Conservation (phyloP, 2,113 vertebrate genomes). For the Centropristis striata region DNA sequence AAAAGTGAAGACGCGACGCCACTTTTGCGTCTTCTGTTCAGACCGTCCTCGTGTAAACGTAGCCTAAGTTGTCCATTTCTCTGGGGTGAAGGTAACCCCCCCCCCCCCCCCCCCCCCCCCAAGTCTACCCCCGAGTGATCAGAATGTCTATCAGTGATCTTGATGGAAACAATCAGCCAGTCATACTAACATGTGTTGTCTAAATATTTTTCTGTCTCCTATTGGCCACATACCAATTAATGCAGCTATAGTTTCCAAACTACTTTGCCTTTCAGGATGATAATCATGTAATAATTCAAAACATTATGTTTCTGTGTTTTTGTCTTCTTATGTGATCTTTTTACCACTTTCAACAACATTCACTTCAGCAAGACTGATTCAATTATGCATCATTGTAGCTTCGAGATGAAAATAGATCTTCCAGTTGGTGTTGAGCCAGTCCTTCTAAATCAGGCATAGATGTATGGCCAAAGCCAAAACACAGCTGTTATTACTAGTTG, state of each 20-base stretch:
- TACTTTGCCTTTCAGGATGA: background rate
- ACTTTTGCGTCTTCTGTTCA: too few species aligned
- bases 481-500: slow-evolving; percentile 54
- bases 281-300: background rate
- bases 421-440: slow-evolving; percentile 26
- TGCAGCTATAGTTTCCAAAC: background rate
- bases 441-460: slow-evolving; percentile 67
- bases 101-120: too few species aligned
- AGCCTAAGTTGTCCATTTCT: too few species aligned
- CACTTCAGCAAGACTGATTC: slow-evolving; percentile 33
- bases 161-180: too few species aligned
- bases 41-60: too few species aligned
- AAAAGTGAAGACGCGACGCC: too few species aligned
- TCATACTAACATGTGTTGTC: background rate
- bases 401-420: slow-evolving; percentile 54
- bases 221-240: background rate
- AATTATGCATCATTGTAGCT: slow-evolving; percentile 42
- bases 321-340: slow-evolving; percentile 9
- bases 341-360: background rate
- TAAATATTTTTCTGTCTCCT: background rate
- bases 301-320: slow-evolving; percentile 5
- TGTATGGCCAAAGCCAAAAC: slow-evolving; percentile 53
- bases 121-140: too few species aligned
- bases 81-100: too few species aligned
- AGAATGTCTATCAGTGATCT: too few species aligned